Base-by-base conservation (phyloP, 2,888 invertebrate genomes). In the Tolmerus cingulatus region DNA sequence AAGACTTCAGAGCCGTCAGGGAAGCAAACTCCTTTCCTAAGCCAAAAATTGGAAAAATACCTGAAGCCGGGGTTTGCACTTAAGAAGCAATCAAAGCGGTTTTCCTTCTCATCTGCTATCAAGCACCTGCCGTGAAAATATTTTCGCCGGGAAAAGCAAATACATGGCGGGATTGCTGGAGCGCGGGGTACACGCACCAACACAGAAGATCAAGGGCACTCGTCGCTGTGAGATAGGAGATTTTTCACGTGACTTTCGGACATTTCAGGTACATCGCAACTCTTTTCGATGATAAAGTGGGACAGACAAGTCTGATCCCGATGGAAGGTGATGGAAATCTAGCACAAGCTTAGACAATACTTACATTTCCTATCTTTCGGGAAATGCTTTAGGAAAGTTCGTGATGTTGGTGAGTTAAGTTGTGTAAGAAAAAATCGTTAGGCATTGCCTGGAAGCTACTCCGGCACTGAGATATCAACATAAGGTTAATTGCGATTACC, bases 51-150 rank as follows among this genome's bases (percentile, higher is more conserved):
- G 14, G 51, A n/a, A 40, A 79, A 51, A 30, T n/a, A 55, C 51
- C 16, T n/a, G 27, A 51, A 23, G 27, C 27, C 14, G 12, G 16
- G 55, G 79, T 79, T 51, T 51, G 55, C 51, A 79, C 51, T 79
- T 79, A 46, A 51, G 79, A 79, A 23, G 79, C 51, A 79, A 79
- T 79, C 79, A 79, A 46, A 51, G 79, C 46, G 30, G 79, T 51
- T 79, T 79, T 51, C 78, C 51, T 30, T 16, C 43, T 43, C 78
- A 43, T 78, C 23, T 78, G 37, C 23, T 23, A 27, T 66, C 66
- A 66, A 27, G 12, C 66, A 66, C 66, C 66, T 78, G 43, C n/a
- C 27, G 16, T 27, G 51, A 79, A 79, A 79, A 79, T 79, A 79
- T 79, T 51, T 27, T 51, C 27, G 76, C 79, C 23, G 51, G 51